Evolutionary conservation across 2,888 invertebrate genomes (phyloP).

Genomic region (Yponomeuta cagnagella): DNA sequence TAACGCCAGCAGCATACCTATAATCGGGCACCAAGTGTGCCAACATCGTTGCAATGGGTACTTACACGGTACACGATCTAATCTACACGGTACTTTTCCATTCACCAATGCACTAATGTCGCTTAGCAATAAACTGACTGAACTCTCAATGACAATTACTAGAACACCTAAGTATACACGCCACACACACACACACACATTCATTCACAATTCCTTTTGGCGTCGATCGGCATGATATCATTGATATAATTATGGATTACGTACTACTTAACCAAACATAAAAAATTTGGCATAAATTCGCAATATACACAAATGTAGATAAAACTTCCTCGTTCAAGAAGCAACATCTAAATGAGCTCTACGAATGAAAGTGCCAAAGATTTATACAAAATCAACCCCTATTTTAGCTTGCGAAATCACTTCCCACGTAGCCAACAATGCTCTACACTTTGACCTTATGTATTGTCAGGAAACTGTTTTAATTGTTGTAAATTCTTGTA

Average conservation of each 20-base stretch:
- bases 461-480: slow-evolving; percentile 59
- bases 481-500: slow-evolving; percentile 25
- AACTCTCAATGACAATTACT: not conserved
- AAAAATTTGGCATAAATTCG: not conserved
- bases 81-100: not conserved
- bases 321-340: slow-evolving; percentile 57
- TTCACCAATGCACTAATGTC: not conserved
- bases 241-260: not conserved
- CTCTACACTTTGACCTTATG: slow-evolving; percentile 54
- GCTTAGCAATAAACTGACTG: not conserved
- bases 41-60: not conserved
- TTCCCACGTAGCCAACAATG: slow-evolving; percentile 46
- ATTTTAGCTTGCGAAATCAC: slow-evolving; percentile 30
- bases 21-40: no score
- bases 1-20: slow-evolving; percentile 8
- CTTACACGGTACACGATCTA: no score
- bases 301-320: slow-evolving; percentile 26
- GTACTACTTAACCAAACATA: not conserved
- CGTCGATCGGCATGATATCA: not conserved
- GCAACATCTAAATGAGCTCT: slow-evolving; percentile 52
- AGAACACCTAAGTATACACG: not conserved
- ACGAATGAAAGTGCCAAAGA: slow-evolving; percentile 39
- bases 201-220: not conserved
- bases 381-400: slow-evolving; percentile 60
- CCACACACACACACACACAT: not conserved